Evolutionary conservation across 2,888 invertebrate genomes (phyloP).

Genomic region (Dendrolimus pini): DNA sequence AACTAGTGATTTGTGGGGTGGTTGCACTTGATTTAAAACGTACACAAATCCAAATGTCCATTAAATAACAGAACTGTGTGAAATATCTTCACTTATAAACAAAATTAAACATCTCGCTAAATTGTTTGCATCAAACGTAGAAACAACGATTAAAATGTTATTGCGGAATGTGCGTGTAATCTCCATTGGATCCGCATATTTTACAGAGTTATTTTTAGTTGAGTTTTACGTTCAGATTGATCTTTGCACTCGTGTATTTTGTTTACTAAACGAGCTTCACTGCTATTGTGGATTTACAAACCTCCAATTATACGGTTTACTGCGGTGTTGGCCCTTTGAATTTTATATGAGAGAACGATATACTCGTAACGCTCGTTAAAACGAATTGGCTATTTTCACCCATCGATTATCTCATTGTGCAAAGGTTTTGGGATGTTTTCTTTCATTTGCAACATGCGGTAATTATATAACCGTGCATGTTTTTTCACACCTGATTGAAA

Average conservation of each 20-base stretch:
- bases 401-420: no score
- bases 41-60: not conserved
- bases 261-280: not conserved
- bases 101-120: not conserved
- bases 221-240: not conserved
- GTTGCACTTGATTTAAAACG: not conserved
- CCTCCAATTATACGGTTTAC: no score
- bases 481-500: no score
- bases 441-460: no score
- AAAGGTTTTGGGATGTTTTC: no score
- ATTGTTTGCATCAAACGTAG: not conserved
- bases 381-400: no score
- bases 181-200: constrained; percentile 3
- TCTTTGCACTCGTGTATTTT: not conserved
- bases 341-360: no score
- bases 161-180: not conserved
- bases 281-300: not conserved
- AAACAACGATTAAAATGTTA: not conserved
- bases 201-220: constrained; percentile 4
- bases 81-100: not conserved
- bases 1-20: not conserved
- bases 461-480: no score
- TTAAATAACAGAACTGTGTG: not conserved
- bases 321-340: no score
- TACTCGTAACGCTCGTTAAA: no score